Conservation (phyloP, 2,888 invertebrate genomes). For the Eueremaeus valkanovi region DNA sequence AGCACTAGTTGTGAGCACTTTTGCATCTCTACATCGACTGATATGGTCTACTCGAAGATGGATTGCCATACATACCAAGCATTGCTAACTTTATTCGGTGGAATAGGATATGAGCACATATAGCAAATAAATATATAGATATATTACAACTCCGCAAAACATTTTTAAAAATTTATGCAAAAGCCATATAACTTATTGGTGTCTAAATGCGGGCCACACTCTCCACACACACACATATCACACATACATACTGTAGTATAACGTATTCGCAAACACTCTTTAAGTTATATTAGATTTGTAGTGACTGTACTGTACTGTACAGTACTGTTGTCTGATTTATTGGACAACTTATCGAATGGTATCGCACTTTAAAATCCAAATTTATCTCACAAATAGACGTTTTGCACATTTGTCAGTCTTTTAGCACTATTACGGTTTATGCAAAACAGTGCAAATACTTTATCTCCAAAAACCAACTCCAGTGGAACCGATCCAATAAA, state of each 20-base stretch:
- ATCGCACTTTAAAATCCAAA: conserved; percentile 32
- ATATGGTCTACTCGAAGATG: conserved; percentile 29
- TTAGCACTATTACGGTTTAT: conserved; percentile 33
- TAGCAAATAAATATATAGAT: neutral
- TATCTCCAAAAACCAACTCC: conserved; percentile 34
- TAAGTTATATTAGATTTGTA: conserved; percentile 32
- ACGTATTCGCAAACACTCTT: no score
- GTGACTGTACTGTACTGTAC: no score
- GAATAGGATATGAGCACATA: neutral
- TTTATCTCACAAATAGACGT: neutral
- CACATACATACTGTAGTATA: no score
- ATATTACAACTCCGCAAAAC: neutral
- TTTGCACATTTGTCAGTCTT: conserved; percentile 31
- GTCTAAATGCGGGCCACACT: neutral
- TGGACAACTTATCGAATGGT: conserved; percentile 22
- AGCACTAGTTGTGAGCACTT: neutral
- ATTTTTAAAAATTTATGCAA: conserved; percentile 30
- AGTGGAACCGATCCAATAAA: conserved; percentile 32
- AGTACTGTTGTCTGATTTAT: conserved; percentile 37
- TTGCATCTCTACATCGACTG: neutral
- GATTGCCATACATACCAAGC: conserved; percentile 29
- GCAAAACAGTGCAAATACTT: conserved; percentile 30
- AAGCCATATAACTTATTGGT: conserved; percentile 5
- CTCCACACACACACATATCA: neutral
- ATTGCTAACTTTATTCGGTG: conserved; percentile 14